Evolutionary conservation across 2,888 invertebrate species (phyloP).

Genomic region (Drosophila fungiperda): DNA sequence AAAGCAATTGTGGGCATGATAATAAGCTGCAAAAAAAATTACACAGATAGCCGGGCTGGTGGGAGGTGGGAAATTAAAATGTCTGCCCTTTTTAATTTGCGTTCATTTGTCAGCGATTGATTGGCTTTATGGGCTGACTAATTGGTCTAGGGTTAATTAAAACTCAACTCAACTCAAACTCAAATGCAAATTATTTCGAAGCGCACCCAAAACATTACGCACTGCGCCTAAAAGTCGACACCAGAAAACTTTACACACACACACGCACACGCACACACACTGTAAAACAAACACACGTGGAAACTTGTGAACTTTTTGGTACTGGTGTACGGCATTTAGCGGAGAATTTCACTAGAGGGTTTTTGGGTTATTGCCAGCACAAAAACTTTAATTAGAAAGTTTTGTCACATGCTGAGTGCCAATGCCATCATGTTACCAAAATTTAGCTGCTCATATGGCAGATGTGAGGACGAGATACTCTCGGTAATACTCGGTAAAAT

Average conservation of each 20-base stretch:
- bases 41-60: not conserved
- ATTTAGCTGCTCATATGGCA: slow-evolving; percentile 11
- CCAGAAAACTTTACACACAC: slow-evolving; percentile 54
- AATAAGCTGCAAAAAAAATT: slow-evolving; percentile 5
- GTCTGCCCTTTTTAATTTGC: slow-evolving; percentile 24
- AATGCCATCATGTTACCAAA: slow-evolving; percentile 43
- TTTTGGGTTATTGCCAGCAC: slow-evolving; percentile 40
- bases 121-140: slow-evolving; percentile 43
- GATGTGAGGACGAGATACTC: slow-evolving; percentile 23
- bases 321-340: slow-evolving; percentile 40
- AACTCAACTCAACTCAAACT: slow-evolving; percentile 43
- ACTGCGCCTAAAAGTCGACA: slow-evolving; percentile 73
- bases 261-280: slow-evolving; percentile 8
- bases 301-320: slow-evolving; percentile 69
- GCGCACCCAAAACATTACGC: slow-evolving; percentile 53
- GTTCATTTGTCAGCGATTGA: slow-evolving; percentile 52
- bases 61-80: slow-evolving; percentile 12
- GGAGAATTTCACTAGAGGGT: slow-evolving; percentile 4
- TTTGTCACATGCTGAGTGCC: slow-evolving; percentile 74
- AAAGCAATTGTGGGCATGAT: slow-evolving; percentile 2
- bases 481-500: slow-evolving; percentile 40
- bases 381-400: slow-evolving; percentile 81
- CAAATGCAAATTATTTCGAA: slow-evolving; percentile 56
- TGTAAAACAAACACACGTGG: slow-evolving; percentile 69
- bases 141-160: slow-evolving; percentile 69